Conservation (phyloP, 2,888 invertebrate species). For the Xestia ashworthii region DNA sequence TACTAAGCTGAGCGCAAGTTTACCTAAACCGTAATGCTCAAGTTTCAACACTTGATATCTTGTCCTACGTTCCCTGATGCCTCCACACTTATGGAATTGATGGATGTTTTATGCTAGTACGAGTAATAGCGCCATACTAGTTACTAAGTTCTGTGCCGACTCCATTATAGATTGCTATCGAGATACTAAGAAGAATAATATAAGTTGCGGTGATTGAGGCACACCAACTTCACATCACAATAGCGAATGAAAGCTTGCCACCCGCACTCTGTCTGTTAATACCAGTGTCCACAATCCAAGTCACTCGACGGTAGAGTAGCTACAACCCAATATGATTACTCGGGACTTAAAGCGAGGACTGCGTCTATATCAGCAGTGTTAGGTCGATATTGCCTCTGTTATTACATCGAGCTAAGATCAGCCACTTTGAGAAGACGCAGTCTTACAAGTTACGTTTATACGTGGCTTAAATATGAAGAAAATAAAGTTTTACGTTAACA, state of each 20-base stretch:
- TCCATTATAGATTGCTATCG: too few species aligned
- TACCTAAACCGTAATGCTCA: too few species aligned
- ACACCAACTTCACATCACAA: not conserved
- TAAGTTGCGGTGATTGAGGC: not conserved
- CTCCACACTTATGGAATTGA: too few species aligned
- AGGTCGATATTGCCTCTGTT: conserved; percentile 56
- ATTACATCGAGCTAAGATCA: conserved; percentile 64
- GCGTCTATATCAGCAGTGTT: conserved; percentile 44
- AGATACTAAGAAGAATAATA: too few species aligned
- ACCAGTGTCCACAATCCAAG: conserved; percentile 22
- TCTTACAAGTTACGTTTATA: not conserved
- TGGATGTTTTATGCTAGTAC: too few species aligned
- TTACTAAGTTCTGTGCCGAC: too few species aligned
- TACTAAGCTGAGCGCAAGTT: too few species aligned
- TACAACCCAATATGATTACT: conserved; percentile 57
- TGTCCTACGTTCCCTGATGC: too few species aligned
- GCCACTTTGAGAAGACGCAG: conserved; percentile 7
- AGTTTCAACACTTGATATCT: too few species aligned
- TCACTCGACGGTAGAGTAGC: conserved; percentile 37
- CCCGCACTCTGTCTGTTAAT: conserved; percentile 46
- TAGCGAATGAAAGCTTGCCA: not conserved
- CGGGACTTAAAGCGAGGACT: conserved; percentile 34
- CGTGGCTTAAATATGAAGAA: not conserved
- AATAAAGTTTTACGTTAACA: not conserved
- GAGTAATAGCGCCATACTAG: too few species aligned